Percentiles rank a stretch among this genome's conserved stretches.
phyloP scores from a whole-genome alignment of 2,888 invertebrate genomes.

The Eupsilia transversa region DNA sequence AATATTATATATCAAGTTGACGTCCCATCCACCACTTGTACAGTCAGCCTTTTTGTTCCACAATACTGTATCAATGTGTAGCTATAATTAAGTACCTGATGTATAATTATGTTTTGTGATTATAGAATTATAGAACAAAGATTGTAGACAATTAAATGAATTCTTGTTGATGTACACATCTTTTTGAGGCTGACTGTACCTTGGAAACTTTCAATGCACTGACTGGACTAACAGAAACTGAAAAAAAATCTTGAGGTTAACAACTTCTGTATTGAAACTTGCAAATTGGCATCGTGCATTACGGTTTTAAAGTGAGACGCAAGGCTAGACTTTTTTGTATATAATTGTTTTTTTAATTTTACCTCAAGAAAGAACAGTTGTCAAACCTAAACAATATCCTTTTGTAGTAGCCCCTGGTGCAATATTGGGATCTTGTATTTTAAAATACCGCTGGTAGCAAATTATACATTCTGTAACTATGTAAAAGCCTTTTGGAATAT shows the following conservation, averaged over 20 bases:
- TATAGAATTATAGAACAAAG: too few relatives aligned
- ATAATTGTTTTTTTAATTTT: not conserved
- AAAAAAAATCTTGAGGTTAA: not conserved
- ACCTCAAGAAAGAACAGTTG: not conserved
- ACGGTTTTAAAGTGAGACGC: not conserved
- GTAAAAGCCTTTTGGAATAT: conserved; percentile 35
- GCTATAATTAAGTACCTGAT: too few relatives aligned
- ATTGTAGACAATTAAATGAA: too few relatives aligned
- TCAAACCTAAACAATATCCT: not conserved
- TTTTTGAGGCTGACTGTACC: too few relatives aligned
- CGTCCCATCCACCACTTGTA: too few relatives aligned
- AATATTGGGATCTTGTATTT: conserved; percentile 10
- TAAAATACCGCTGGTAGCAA: not conserved
- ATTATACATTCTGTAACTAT: conserved; percentile 14
- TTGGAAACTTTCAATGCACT: not conserved
- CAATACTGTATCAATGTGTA: too few relatives aligned
- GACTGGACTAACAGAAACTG: not conserved
- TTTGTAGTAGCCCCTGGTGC: not conserved
- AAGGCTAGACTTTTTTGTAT: not conserved
- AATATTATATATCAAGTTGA: not conserved
- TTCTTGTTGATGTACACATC: too few relatives aligned
- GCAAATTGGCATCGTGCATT: not conserved
- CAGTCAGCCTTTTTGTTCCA: too few relatives aligned
- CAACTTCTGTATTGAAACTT: not conserved
- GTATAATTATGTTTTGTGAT: too few relatives aligned